Conservation (phyloP, 2,888 invertebrate genomes). For the Torymus tubicola region DNA sequence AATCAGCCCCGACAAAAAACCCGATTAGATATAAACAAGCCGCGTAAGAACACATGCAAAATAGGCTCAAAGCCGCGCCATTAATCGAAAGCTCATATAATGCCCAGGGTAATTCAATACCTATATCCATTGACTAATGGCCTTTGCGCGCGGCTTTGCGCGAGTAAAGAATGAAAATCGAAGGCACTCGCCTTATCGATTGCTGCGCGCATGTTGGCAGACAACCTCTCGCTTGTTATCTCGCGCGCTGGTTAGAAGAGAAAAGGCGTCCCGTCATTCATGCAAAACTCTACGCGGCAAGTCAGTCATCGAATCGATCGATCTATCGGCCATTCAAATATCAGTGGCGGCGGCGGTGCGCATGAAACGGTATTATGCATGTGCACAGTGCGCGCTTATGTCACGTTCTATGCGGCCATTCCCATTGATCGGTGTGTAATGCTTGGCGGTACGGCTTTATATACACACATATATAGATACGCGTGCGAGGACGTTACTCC, state of each 20-base stretch:
- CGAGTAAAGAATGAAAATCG: too few species aligned
- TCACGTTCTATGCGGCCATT: neutral
- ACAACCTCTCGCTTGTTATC: too few species aligned
- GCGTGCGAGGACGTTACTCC: conserved; percentile 32
- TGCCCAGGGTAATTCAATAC: conserved; percentile 18
- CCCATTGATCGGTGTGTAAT: too few species aligned
- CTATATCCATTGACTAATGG: neutral
- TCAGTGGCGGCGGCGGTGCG: neutral
- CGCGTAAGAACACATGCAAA: neutral
- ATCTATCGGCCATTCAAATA: conserved; percentile 31
- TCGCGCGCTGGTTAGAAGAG: neutral
- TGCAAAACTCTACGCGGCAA: neutral
- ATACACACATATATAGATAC: neutral
- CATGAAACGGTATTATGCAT: conserved; percentile 19
- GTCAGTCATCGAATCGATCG: conserved; percentile 23
- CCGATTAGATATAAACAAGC: conserved; percentile 29
- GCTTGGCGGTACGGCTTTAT: conserved; percentile 7
- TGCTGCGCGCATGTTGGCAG: too few species aligned
- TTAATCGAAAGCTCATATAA: conserved; percentile 29
- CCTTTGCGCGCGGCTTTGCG: neutral
- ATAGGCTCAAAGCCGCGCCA: conserved; percentile 3
- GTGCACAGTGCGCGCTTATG: neutral
- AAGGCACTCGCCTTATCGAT: too few species aligned
- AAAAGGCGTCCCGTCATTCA: conserved; percentile 26
- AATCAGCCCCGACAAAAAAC: conserved; percentile 16